Base-by-base conservation (phyloP, 2,797 vertebrate genomes). In the Nasua narica region DNA sequence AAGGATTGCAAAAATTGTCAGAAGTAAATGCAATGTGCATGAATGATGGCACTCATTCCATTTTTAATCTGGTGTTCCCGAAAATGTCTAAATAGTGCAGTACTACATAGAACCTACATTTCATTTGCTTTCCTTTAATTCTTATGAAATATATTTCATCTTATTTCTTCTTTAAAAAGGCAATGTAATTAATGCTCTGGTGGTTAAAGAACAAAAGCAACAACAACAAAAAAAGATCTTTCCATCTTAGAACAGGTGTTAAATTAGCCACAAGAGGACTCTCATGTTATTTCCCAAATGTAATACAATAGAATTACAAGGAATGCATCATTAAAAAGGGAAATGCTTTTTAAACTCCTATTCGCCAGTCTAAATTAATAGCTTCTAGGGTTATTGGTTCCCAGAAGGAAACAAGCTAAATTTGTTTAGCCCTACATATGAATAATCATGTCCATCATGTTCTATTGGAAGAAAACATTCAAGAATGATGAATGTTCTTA, bases 191-290 rank as follows among this genome's bases (percentile, higher is more conserved):
- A 90, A 67, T 62, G 27, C 65, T 74, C 70, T 37, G 27, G 76
- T 67, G n/a, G 65, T 46, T 69, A 83, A 21, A 52, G 74, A 37
- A 65, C 62, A n/a, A 62, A 40, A 40, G 40, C 60, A n/a, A 43
- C 70, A 43, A 62, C 50, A 9, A 62, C 60, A 92, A 89, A 65
- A 91, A 96, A 90, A 69, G 70, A 69, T 21, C 67, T 87, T 72
- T 77, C 35, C 46, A 77, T 76, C 15, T 43, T 70, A 78, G 78
- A 97, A 81, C 97, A 97, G 92, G 94, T 96, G 96, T 93, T 97
- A 94, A 97, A 97, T 91, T 97, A 97, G 90, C 92, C 97, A 92
- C 97, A 56, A 70, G 95, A 96, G 95, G 79, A 95, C 87, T 84
- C 69, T 90, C 48, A 0, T 6, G 58, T 89, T 84, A 85, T 87